Evolutionary conservation across 37 sponge, comb jelly and placozoan species (phyloP).

Genomic region (Chondrosia reniformis): DNA sequence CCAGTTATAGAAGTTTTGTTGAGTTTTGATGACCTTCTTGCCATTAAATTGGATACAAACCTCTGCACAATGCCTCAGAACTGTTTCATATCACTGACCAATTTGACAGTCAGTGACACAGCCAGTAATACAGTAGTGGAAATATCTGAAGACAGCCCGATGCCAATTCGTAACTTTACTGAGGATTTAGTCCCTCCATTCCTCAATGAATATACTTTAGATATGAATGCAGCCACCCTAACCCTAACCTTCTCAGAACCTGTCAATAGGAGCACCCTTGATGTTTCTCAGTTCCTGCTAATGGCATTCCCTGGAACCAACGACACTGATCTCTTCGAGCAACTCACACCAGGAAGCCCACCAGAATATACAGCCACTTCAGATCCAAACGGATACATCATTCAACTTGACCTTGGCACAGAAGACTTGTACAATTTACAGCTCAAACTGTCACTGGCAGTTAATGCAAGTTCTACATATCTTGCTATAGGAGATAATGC

Average conservation of each 20-base stretch:
- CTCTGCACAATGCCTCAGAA: slow-evolving; percentile 47
- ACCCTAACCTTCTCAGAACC: slow-evolving; percentile 70
- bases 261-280: slow-evolving; percentile 46
- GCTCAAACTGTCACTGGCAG: slow-evolving; percentile 45
- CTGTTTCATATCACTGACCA: slow-evolving; percentile 56
- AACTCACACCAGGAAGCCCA: slow-evolving; percentile 41
- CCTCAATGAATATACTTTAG: slow-evolving; percentile 43
- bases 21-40: slow-evolving; percentile 56
- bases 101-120: slow-evolving; percentile 66
- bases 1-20: slow-evolving; percentile 50
- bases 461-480: slow-evolving; percentile 28
- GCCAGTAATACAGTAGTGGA: slow-evolving; percentile 51
- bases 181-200: slow-evolving; percentile 52
- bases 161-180: slow-evolving; percentile 43
- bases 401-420: slow-evolving; percentile 41
- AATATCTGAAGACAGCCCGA: slow-evolving; percentile 4
- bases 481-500: slow-evolving; percentile 27
- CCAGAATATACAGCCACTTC: slow-evolving; percentile 49
- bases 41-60: slow-evolving; percentile 56
- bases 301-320: slow-evolving; percentile 44
- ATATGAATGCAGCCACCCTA: slow-evolving; percentile 63
- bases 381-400: slow-evolving; percentile 45
- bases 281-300: slow-evolving; percentile 37
- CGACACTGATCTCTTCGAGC: slow-evolving; percentile 23
- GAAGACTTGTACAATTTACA: slow-evolving; percentile 61